Evolutionary conservation across 2,797 vertebrate species (phyloP), one percentile per base, ranked within the genome.

Genomic region (Thripadectes ignobilis): DNA sequence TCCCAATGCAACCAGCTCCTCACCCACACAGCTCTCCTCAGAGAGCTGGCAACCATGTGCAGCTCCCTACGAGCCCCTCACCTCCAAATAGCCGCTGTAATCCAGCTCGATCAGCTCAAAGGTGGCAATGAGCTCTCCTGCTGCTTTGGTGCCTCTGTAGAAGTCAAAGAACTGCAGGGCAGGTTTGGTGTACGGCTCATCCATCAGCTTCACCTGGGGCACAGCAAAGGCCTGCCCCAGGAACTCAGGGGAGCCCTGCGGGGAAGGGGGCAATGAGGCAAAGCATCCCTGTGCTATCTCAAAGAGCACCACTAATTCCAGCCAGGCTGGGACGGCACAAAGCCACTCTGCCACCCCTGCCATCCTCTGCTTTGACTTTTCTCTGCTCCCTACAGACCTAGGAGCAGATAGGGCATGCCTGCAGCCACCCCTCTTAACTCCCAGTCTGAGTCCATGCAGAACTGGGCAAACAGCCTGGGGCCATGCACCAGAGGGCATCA

Each of bases 31-130:
- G 52, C n/a, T 74, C 52, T 85, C n/a, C 46, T 52, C 48, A 52
- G 29, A 58, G 9, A 55, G 12, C 36, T 71, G 34, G 32, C 55
- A 66, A 51, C 41, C 20, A 55, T 0, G 1, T 16, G 7, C 29
- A 51, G 13, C 10, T 38, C 49, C 34, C 38, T 39, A 30, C 14
- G 73, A 48, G 41, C 39, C 65, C 9, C 1, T 97, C 96, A 99
- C 99, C 98, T 99, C 99, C 95, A 99, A 98, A 82, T 97, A 98
- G 17, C 97, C 97, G 13, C 98, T 98, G 94, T 99, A 99, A 95
- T 99, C 98, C 46, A 99, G 95, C 93, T 99, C 99, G 1, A 99
- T 99, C 86, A 99, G 98, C 89, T 99, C 99, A 63, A 99, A 99
- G 21, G 98, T 96, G 8, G 98, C 98, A 91, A 99, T 95, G 86